These are phyloP conservation scores for Micronycteris hirsuta DNA, from an alignment of 2,113 vertebrate species.

Conservation along the genomic window DNA sequence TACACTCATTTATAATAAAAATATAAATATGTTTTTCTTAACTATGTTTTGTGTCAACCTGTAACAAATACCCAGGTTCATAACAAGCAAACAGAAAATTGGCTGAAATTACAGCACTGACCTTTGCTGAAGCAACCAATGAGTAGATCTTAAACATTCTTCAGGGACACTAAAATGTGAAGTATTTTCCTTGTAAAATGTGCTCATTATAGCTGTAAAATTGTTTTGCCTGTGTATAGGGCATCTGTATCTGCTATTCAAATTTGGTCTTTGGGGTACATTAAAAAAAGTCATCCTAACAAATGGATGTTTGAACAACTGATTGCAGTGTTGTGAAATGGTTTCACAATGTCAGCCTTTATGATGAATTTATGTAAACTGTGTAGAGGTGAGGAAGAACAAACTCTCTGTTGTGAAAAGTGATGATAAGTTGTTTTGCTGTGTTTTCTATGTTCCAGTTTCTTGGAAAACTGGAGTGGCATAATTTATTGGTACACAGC, in stretches of 20 bases:
- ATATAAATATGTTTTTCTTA: neutral
- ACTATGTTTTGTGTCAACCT: neutral
- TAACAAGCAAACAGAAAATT: conserved; percentile 44
- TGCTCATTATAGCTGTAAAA: conserved; percentile 30
- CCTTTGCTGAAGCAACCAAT: conserved; percentile 46
- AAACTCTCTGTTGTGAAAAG: neutral
- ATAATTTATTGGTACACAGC: neutral
- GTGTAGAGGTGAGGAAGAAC: neutral
- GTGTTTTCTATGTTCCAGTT: neutral
- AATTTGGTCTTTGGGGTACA: neutral
- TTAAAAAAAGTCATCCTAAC: neutral
- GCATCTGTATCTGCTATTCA: neutral
- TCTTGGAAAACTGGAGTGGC: neutral
- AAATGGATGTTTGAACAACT: neutral
- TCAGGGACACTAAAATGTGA: conserved; percentile 37
- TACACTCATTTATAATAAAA: neutral
- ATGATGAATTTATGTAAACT: neutral
- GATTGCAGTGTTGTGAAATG: neutral
- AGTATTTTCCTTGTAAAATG: conserved; percentile 54
- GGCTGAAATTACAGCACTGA: conserved; percentile 37
- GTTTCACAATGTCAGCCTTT: neutral
- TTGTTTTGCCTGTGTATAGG: neutral
- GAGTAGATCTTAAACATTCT: conserved; percentile 17
- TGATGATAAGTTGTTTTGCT: neutral
- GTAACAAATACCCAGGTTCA: neutral